Evolutionary conservation across 2,797 vertebrate species (phyloP).

Genomic region (Falco naumanni): DNA sequence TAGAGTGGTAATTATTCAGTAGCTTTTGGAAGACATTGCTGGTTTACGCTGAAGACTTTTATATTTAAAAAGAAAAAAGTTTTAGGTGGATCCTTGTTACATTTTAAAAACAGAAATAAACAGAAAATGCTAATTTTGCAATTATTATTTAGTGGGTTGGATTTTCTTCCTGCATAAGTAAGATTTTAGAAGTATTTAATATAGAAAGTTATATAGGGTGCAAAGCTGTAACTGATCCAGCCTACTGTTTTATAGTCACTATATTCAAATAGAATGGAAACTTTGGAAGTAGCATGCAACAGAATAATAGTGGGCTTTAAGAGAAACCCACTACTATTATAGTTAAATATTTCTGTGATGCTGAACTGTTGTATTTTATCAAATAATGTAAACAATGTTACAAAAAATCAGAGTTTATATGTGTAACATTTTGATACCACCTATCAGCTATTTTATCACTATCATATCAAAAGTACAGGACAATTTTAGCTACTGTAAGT

Average conservation of each 20-base stretch:
- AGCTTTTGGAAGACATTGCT: not conserved
- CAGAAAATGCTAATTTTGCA: not conserved
- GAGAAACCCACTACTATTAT: not conserved
- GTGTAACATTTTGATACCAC: not conserved
- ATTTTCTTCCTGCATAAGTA: not conserved
- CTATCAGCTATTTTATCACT: not conserved
- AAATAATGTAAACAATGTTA: not conserved
- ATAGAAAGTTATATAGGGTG: not conserved
- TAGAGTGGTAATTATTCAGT: not conserved
- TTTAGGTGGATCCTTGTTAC: not conserved
- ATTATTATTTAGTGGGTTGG: not conserved
- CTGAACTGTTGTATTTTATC: not conserved
- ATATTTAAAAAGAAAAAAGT: not conserved
- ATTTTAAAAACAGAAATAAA: not conserved
- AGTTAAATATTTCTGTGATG: not conserved
- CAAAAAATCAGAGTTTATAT: not conserved
- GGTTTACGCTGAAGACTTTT: not conserved
- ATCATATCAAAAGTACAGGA: not conserved
- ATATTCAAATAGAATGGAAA: not conserved
- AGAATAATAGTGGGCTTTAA: not conserved
- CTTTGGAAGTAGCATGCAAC: not conserved
- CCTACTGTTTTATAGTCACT: not conserved
- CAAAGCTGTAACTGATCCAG: not conserved
- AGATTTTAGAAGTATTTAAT: not conserved
- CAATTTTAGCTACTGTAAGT: not conserved